These are phyloP conservation scores for Ochlodes sylvanus DNA, from an alignment of 2,888 invertebrate genomes.

Conservation along the genomic window DNA sequence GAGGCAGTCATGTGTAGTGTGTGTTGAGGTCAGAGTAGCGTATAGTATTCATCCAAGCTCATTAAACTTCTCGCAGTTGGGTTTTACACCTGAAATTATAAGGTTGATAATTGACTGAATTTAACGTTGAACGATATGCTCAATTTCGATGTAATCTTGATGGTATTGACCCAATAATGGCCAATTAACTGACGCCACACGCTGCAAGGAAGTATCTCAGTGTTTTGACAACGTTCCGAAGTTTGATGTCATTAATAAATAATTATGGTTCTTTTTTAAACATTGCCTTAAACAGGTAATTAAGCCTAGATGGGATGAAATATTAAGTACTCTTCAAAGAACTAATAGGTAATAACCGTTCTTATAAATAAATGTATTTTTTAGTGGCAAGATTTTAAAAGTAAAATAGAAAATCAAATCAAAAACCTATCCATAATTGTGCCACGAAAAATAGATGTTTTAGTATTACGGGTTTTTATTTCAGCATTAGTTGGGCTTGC, in stretches of 20 bases:
- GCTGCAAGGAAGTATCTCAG: conserved; percentile 1
- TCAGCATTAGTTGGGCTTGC: no score
- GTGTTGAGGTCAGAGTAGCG: background rate
- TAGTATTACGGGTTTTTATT: no score
- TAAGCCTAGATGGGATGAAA: no score
- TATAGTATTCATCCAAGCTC: background rate
- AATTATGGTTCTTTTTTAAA: no score
- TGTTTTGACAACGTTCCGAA: conserved; percentile 2
- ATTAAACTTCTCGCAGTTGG: background rate
- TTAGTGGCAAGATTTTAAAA: no score
- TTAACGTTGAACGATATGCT: background rate
- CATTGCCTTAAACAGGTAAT: no score
- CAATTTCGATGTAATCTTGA: conserved; percentile 18
- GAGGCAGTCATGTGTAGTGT: background rate
- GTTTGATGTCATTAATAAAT: conserved; percentile 15
- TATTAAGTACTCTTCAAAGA: no score
- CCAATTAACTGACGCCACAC: background rate
- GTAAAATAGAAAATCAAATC: no score
- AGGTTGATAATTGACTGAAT: conserved; percentile 10
- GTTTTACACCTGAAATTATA: background rate
- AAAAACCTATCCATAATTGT: no score
- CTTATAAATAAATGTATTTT: no score
- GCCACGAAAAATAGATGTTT: no score
- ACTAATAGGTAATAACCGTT: no score
- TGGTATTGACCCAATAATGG: conserved; percentile 22